phyloP scores from a whole-genome alignment of 2,797 vertebrate species.

The Parauchenoglanis ngamensis region DNA sequence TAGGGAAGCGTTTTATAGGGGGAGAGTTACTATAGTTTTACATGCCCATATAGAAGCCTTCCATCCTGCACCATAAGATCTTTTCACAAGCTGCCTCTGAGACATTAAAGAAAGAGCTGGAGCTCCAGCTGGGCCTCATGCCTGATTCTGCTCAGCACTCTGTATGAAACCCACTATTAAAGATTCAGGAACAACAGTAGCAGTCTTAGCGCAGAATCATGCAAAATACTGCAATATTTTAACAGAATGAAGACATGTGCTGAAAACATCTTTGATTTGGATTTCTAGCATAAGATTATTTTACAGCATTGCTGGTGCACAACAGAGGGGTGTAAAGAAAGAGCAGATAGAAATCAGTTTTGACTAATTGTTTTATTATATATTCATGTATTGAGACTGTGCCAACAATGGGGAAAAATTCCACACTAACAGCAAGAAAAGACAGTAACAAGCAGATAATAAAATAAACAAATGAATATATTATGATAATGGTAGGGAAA shows the following conservation, averaged over 20 bases:
- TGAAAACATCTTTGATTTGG: neutral
- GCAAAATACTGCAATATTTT: neutral
- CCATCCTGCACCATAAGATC: neutral
- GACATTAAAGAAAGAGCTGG: neutral
- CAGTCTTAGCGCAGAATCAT: neutral
- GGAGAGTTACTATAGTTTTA: neutral
- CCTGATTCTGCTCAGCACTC: neutral
- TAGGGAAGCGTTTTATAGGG: neutral
- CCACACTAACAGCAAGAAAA: neutral
- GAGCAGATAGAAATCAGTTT: neutral
- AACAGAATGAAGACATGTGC: neutral
- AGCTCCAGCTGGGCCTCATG: neutral
- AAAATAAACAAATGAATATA: constrained; percentile 10
- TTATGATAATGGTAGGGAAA: neutral
- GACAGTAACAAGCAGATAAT: neutral
- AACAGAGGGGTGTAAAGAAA: neutral
- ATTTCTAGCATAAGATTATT: neutral
- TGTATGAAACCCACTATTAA: constrained; percentile 8
- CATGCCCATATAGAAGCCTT: neutral
- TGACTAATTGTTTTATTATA: constrained; percentile 10
- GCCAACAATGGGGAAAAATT: neutral
- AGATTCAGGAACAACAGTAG: neutral
- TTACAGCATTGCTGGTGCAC: neutral
- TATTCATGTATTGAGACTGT: neutral
- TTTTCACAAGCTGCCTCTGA: neutral